Evolutionary conservation across 2,888 invertebrate genomes (phyloP).

Genomic region (Ectemnius cavifrons): DNA sequence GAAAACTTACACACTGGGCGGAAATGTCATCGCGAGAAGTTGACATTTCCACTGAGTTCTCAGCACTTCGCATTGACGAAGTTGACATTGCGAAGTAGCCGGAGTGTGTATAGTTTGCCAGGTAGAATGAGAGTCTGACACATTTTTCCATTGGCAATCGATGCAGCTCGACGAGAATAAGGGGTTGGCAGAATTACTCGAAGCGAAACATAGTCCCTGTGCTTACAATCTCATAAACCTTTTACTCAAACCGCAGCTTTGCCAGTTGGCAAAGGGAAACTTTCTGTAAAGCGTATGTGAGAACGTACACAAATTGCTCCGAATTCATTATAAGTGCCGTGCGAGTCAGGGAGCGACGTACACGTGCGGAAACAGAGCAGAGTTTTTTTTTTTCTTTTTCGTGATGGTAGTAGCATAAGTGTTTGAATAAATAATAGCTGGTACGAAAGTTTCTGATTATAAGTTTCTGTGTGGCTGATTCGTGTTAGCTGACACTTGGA

Average conservation of each 20-base stretch:
- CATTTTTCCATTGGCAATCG: slow-evolving; percentile 37
- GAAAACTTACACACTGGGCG: too few relatives aligned
- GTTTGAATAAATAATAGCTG: background rate
- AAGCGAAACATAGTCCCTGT: too few relatives aligned
- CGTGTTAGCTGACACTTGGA: background rate
- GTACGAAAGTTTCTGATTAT: background rate
- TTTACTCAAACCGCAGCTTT: slow-evolving; percentile 1
- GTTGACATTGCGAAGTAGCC: slow-evolving; percentile 1
- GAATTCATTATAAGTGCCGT: background rate
- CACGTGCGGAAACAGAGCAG: slow-evolving; percentile 2
- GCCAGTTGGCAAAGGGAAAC: background rate
- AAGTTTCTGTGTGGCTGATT: background rate
- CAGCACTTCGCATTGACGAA: background rate
- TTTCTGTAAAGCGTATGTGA: slow-evolving; percentile 26
- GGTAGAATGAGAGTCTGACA: slow-evolving; percentile 18
- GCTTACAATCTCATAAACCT: slow-evolving; percentile 29
- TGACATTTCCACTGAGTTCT: too few relatives aligned
- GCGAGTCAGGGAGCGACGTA: background rate
- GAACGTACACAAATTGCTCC: slow-evolving; percentile 8
- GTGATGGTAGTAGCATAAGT: background rate
- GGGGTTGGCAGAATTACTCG: slow-evolving; percentile 31
- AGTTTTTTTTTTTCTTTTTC: background rate
- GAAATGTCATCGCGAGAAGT: too few relatives aligned
- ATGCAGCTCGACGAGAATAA: slow-evolving; percentile 31
- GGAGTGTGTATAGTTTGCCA: background rate